A percentile compares a stretch with the other conserved stretches of the same genome.
These are phyloP conservation scores for Bufotes viridis DNA, from an alignment of 2,797 vertebrate species.

Conservation along the genomic window DNA sequence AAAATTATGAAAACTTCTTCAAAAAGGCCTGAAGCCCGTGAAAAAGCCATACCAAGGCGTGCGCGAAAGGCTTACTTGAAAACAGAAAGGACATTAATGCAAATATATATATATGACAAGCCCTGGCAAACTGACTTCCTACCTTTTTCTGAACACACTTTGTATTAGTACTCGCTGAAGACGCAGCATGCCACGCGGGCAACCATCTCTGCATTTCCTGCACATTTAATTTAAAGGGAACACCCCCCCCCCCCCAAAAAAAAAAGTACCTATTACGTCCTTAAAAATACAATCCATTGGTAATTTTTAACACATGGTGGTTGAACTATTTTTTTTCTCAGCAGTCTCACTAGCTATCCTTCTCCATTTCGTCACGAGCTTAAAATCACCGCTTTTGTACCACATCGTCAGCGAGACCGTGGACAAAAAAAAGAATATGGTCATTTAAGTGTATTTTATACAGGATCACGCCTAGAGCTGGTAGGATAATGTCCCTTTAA, in stretches of 20 bases:
- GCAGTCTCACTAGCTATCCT: background rate
- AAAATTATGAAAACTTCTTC: slow-evolving; percentile 64
- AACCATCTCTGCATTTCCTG: slow-evolving; percentile 68
- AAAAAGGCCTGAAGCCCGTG: slow-evolving; percentile 67
- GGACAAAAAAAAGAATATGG: background rate
- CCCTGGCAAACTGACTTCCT: slow-evolving; percentile 68
- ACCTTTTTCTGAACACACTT: slow-evolving; percentile 69
- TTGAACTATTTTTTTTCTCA: background rate
- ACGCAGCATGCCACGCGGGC: slow-evolving; percentile 80
- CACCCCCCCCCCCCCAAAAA: background rate
- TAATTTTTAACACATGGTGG: background rate
- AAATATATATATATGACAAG: slow-evolving; percentile 67
- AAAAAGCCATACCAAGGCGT: slow-evolving; percentile 74
- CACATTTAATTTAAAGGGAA: slow-evolving; percentile 35
- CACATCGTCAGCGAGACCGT: too few species aligned
- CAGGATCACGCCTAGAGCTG: background rate
- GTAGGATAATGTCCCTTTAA: slow-evolving; percentile 20
- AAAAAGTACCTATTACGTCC: background rate
- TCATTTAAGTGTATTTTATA: background rate
- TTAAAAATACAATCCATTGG: background rate
- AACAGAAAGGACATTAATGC: slow-evolving; percentile 70
- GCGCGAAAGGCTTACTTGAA: slow-evolving; percentile 73
- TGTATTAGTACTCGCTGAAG: slow-evolving; percentile 71
- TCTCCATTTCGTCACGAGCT: background rate
- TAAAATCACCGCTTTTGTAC: background rate